Evolutionary conservation across 2,888 invertebrate genomes (phyloP).

Genomic region (Osedax frankpressi): DNA sequence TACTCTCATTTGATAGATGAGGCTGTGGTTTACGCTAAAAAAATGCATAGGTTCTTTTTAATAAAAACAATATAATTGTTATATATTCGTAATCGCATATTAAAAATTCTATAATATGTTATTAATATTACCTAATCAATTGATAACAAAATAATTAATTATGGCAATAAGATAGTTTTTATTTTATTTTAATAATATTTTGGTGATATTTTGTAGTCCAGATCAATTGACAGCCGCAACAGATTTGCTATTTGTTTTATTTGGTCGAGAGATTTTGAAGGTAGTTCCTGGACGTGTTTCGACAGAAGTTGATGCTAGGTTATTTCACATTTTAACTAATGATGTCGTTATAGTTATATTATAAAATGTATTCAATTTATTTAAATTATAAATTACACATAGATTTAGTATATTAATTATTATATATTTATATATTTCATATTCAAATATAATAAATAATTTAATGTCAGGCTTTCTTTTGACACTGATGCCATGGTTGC

Average conservation of each 20-base stretch:
- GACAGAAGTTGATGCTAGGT: conserved; percentile 89
- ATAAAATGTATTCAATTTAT: neutral
- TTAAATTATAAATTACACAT: neutral
- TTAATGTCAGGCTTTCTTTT: conserved; percentile 66
- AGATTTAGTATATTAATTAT: no score
- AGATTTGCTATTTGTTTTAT: conserved; percentile 85
- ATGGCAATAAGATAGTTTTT: neutral
- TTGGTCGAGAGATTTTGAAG: conserved; percentile 91
- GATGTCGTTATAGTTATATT: no score
- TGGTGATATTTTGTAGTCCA: no score
- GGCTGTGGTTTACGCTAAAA: conserved; percentile 73
- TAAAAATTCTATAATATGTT: no score
- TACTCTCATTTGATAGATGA: conserved; percentile 77
- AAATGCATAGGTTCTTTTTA: conserved; percentile 41
- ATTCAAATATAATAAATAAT: no score
- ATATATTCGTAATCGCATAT: no score
- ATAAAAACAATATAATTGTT: no score
- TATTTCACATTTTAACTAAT: conserved; percentile 21
- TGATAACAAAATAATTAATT: no score
- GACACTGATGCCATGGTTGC: conserved; percentile 77
- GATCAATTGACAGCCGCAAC: conserved; percentile 71
- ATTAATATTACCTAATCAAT: no score
- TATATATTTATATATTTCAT: no score
- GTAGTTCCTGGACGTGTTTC: conserved; percentile 93
- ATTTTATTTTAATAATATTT: no score